These are phyloP conservation scores for Harpagoxenus sublaevis DNA, from an alignment of 2,888 invertebrate genomes.

Conservation along the genomic window DNA sequence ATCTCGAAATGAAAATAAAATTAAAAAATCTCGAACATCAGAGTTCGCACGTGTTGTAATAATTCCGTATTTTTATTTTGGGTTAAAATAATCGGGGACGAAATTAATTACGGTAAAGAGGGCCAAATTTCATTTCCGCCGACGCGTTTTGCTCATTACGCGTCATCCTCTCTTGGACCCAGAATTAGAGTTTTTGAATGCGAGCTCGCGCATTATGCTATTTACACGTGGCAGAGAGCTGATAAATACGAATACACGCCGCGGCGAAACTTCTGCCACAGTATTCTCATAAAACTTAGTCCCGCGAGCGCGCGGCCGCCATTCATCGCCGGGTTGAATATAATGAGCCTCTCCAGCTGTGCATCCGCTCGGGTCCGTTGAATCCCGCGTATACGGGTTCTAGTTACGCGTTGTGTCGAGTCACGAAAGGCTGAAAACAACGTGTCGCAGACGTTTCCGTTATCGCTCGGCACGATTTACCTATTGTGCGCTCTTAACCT, in stretches of 20 bases:
- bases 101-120: background rate
- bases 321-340: conserved; percentile 13
- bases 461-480: conserved; percentile 30
- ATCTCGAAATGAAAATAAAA: background rate
- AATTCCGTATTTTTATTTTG: background rate
- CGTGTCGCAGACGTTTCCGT: conserved; percentile 29
- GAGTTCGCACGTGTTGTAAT: background rate
- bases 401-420: conserved; percentile 1
- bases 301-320: background rate
- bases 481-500: conserved; percentile 30
- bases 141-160: background rate
- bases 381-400: background rate
- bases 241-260: conserved; percentile 34
- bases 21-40: background rate
- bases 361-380: background rate
- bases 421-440: conserved; percentile 14
- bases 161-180: background rate
- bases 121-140: background rate
- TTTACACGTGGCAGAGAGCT: background rate
- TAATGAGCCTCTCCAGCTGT: conserved; percentile 30
- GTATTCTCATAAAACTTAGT: conserved; percentile 41
- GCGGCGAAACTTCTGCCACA: conserved; percentile 30
- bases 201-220: background rate
- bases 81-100: background rate
- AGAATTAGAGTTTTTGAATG: background rate